Conservation (phyloP, 2,113 vertebrate species). For the Sapayoa aenigma region DNA sequence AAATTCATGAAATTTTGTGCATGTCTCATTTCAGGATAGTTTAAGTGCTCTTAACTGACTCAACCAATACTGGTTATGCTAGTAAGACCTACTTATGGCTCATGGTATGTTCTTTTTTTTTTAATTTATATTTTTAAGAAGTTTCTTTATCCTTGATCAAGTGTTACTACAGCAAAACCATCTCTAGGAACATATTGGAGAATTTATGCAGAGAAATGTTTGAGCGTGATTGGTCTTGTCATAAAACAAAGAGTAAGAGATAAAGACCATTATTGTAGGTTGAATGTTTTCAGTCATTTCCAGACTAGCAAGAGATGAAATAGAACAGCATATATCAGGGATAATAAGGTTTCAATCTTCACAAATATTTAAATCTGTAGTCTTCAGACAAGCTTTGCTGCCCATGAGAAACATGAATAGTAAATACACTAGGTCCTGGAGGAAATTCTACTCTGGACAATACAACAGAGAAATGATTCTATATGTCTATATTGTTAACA, state of each 20-base stretch:
- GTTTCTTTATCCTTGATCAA: not conserved
- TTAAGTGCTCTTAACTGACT: not conserved
- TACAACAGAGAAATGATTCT: not conserved
- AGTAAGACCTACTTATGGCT: not conserved
- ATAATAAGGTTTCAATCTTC: not conserved
- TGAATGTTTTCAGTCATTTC: not conserved
- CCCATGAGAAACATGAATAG: not conserved
- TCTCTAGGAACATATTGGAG: not conserved
- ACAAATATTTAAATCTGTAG: not conserved
- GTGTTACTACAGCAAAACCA: not conserved
- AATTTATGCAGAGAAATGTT: not conserved
- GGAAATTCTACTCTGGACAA: not conserved
- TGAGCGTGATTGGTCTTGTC: not conserved
- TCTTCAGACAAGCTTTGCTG: not conserved
- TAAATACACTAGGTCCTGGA: not conserved
- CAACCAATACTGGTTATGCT: not conserved
- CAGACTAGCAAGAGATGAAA: not conserved
- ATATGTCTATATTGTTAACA: accelerated
- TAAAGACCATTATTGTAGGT: not conserved
- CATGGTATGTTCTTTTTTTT: too few species aligned
- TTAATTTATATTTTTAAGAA: not conserved
- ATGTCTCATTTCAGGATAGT: not conserved
- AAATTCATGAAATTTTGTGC: not conserved
- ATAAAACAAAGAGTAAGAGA: not conserved
- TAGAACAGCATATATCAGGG: not conserved